Percentiles rank a stretch among this genome's conserved stretches.
These are phyloP conservation scores for Apostichopus leukothele DNA, from an alignment of 53 echinoderm and acorn worm genomes.

Conservation along the genomic window DNA sequence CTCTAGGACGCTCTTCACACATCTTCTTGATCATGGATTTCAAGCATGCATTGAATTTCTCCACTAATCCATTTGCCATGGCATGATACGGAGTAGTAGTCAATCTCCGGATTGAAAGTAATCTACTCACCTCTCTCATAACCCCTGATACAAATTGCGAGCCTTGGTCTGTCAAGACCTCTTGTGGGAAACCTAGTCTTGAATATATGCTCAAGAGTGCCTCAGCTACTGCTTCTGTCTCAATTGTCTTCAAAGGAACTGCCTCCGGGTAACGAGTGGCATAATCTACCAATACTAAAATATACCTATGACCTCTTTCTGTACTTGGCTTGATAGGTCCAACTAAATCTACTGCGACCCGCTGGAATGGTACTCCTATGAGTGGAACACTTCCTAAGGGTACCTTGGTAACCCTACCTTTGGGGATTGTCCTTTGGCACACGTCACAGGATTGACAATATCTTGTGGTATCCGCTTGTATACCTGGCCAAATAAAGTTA, in stretches of 20 bases:
- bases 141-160: slow-evolving; percentile 35
- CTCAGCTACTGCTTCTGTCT: slow-evolving; percentile 60
- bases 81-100: slow-evolving; percentile 48
- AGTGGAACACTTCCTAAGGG: slow-evolving; percentile 17
- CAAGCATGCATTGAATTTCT: slow-evolving; percentile 52
- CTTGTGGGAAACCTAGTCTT: slow-evolving; percentile 50
- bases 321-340: slow-evolving; percentile 20
- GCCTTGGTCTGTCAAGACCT: slow-evolving; percentile 43
- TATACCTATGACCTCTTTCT: slow-evolving; percentile 11
- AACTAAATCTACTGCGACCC: not conserved
- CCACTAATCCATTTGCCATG: slow-evolving; percentile 45
- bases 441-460: slow-evolving; percentile 7
- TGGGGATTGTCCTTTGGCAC: not conserved
- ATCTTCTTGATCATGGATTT: slow-evolving; percentile 53
- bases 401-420: not conserved
- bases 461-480: not conserved
- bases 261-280: not conserved
- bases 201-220: slow-evolving; percentile 46
- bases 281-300: not conserved
- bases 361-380: slow-evolving; percentile 25
- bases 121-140: slow-evolving; percentile 36
- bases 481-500: not conserved
- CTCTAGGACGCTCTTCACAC: slow-evolving; percentile 37
- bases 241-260: slow-evolving; percentile 54
- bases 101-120: not conserved